A percentile compares a stretch with the other conserved stretches of the same genome.
Conservation (phyloP, 2,888 invertebrate genomes). For the Megastigmus dorsalis region DNA sequence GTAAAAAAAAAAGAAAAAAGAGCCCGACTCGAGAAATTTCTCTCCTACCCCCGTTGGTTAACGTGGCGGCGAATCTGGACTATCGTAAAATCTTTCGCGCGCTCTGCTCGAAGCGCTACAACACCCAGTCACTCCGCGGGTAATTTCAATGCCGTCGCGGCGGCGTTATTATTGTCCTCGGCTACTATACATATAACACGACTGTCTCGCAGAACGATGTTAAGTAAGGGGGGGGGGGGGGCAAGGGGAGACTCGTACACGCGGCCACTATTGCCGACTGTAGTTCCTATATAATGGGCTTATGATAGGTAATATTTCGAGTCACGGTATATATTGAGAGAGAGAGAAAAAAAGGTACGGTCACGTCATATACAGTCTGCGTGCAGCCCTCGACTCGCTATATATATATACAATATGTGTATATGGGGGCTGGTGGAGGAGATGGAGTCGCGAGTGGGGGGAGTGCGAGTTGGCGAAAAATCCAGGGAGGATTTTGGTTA, state of each 20-base stretch:
- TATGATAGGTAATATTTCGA: constrained; percentile 66
- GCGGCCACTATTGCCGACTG: no score
- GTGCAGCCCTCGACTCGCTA: background rate
- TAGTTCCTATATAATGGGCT: no score
- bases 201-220: constrained; percentile 7
- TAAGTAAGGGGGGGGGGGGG: background rate
- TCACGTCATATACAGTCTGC: constrained; percentile 35
- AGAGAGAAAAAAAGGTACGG: background rate
- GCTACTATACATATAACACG: constrained; percentile 42
- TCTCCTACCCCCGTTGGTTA: background rate
- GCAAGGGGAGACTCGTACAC: background rate
- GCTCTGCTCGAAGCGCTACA: background rate
- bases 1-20: constrained; percentile 2
- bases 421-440: background rate
- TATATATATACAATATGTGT: no score
- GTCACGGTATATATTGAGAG: constrained; percentile 60
- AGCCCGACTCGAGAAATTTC: background rate
- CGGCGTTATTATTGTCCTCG: constrained; percentile 50
- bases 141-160: constrained; percentile 47
- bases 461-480: constrained; percentile 14
- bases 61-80: constrained; percentile 18
- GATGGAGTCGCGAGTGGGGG: background rate
- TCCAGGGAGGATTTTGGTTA: constrained; percentile 39
- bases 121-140: no score
- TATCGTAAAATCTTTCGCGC: constrained; percentile 42